Percentiles rank a stretch among this genome's conserved stretches.
These are phyloP conservation scores for Loris lydekkerianus DNA, from an alignment of 2,797 vertebrate species.

Conservation along the genomic window DNA sequence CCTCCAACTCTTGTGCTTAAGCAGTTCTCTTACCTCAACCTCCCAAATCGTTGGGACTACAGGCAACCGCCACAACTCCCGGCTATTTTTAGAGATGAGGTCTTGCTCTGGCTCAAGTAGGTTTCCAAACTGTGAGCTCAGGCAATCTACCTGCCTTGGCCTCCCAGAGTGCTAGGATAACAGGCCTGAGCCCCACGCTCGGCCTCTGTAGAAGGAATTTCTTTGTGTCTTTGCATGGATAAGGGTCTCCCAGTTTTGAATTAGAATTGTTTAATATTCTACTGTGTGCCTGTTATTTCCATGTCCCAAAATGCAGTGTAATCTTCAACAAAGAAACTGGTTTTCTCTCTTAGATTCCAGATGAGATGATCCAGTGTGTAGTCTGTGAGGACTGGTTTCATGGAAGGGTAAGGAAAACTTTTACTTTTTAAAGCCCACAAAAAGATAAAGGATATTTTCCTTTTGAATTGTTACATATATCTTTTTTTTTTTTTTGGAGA, in stretches of 20 bases:
- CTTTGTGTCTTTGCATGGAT: neutral
- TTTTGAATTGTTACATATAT: neutral
- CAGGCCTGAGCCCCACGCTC: too few species aligned
- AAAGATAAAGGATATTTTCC: neutral
- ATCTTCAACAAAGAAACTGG: conserved; percentile 6
- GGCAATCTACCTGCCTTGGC: too few species aligned
- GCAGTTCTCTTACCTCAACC: too few species aligned
- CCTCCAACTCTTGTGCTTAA: too few species aligned
- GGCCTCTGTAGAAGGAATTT: neutral
- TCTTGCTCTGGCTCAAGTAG: too few species aligned
- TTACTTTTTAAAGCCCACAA: conserved; percentile 38
- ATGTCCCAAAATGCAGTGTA: neutral
- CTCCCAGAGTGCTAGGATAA: too few species aligned
- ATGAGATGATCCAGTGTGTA: conserved; percentile 99
- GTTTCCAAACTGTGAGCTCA: too few species aligned
- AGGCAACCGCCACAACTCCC: too few species aligned
- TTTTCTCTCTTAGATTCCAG: conserved; percentile 91
- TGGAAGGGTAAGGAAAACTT: conserved; percentile 93
- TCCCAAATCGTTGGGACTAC: too few species aligned
- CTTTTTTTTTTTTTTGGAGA: neutral
- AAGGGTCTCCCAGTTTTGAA: neutral
- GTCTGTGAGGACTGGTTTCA: conserved; percentile 99
- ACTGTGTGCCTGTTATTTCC: neutral
- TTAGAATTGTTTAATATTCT: neutral
- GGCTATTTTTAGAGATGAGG: too few species aligned